Evolutionary conservation across 2,113 vertebrate genomes (phyloP).

Genomic region (Clarias magur): DNA sequence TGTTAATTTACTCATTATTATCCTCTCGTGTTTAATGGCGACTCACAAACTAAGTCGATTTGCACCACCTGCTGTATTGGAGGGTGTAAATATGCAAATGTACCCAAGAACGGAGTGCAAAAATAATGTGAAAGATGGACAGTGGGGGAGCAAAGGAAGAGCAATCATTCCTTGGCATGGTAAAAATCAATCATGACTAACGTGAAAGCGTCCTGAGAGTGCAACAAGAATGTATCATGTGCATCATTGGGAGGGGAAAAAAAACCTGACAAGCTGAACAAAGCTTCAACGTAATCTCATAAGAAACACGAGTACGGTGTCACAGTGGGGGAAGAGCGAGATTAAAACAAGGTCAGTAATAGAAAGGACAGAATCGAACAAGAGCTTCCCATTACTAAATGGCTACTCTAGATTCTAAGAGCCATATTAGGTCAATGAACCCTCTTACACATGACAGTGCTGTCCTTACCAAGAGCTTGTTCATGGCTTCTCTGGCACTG

Average conservation of each 20-base stretch:
- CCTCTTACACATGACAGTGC: slow-evolving; percentile 19
- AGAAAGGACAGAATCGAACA: slow-evolving; percentile 21
- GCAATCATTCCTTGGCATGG: too few species aligned
- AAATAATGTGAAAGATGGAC: too few species aligned
- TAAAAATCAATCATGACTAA: too few species aligned
- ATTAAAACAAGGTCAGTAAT: slow-evolving; percentile 34
- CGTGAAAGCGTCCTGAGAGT: background rate
- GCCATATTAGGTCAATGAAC: slow-evolving; percentile 21
- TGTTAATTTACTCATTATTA: too few species aligned
- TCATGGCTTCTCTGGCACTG: background rate
- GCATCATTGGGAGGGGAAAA: slow-evolving; percentile 1
- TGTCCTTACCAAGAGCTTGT: background rate
- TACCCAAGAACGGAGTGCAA: too few species aligned
- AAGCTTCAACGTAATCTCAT: slow-evolving; percentile 28
- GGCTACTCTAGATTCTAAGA: slow-evolving; percentile 10
- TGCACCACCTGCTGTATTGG: too few species aligned
- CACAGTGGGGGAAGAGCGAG: slow-evolving; percentile 15
- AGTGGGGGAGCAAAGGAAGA: too few species aligned
- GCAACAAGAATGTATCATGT: slow-evolving; percentile 36
- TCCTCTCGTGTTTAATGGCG: too few species aligned
- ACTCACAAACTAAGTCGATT: too few species aligned
- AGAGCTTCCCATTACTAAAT: slow-evolving; percentile 16
- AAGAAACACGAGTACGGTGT: slow-evolving; percentile 14
- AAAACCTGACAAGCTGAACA: slow-evolving; percentile 37
- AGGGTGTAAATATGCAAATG: too few species aligned